These are phyloP conservation scores for Agrypnia vestita DNA, from an alignment of 1,140 invertebrate species.

Conservation along the genomic window DNA sequence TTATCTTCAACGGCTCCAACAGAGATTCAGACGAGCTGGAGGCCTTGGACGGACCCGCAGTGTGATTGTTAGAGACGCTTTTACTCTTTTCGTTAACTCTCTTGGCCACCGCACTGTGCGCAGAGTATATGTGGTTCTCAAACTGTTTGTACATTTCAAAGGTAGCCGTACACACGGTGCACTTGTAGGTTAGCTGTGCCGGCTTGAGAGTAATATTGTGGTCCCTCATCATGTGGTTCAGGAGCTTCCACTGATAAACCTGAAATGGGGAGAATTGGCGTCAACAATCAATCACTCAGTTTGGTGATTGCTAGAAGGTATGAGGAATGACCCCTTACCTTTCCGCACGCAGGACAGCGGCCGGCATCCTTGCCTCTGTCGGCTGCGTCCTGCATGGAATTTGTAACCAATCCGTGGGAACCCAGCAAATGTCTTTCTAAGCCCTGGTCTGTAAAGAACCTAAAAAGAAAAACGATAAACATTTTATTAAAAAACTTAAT, in stretches of 20 bases:
- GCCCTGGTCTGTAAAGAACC: slow-evolving; percentile 84
- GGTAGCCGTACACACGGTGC: slow-evolving; percentile 94
- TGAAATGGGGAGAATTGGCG: slow-evolving; percentile 65
- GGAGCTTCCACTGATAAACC: slow-evolving; percentile 94
- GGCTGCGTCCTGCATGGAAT: slow-evolving; percentile 95
- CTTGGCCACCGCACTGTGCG: slow-evolving; percentile 89
- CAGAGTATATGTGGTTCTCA: slow-evolving; percentile 94
- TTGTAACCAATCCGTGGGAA: slow-evolving; percentile 94
- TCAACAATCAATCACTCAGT: slow-evolving; percentile 31
- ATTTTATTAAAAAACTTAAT: slow-evolving; percentile 14
- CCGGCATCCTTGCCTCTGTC: slow-evolving; percentile 96
- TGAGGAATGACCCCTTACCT: slow-evolving; percentile 71
- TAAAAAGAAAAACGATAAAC: slow-evolving; percentile 50
- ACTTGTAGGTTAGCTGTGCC: slow-evolving; percentile 94
- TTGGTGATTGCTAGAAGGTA: too few relatives aligned
- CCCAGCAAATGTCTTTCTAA: slow-evolving; percentile 93
- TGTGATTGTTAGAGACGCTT: slow-evolving; percentile 64
- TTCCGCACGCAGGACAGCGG: slow-evolving; percentile 93
- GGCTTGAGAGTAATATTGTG: slow-evolving; percentile 93
- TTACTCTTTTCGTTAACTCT: slow-evolving; percentile 81
- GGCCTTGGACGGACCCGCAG: slow-evolving; percentile 64
- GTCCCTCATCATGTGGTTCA: slow-evolving; percentile 92
- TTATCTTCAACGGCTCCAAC: slow-evolving; percentile 89
- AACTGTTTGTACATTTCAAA: slow-evolving; percentile 97
- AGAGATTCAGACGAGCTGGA: slow-evolving; percentile 77